These are phyloP conservation scores for Stegana nigrithorax DNA, from an alignment of 2,888 invertebrate species.

Conservation along the genomic window DNA sequence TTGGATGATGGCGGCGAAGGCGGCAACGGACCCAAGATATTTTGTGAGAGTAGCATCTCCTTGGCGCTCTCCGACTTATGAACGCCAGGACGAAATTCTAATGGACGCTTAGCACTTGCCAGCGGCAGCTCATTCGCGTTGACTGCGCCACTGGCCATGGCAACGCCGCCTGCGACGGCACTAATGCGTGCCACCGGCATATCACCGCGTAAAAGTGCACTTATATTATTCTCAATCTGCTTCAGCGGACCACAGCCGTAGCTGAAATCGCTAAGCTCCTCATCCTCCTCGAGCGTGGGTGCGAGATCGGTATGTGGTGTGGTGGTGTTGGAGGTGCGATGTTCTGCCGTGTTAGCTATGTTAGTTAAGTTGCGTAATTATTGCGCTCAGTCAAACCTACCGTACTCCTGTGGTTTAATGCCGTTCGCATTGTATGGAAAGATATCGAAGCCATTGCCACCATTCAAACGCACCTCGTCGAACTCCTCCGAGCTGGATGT, in stretches of 20 bases:
- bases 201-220: constrained; percentile 74
- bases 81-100: constrained; percentile 73
- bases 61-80: constrained; percentile 82
- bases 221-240: constrained; percentile 79
- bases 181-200: constrained; percentile 35
- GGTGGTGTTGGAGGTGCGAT: constrained; percentile 61
- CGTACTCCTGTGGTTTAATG: constrained; percentile 32
- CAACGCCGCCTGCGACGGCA: constrained; percentile 32
- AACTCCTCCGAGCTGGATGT: constrained; percentile 55
- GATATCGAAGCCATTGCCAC: constrained; percentile 49
- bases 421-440: constrained; percentile 42
- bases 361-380: too few species aligned
- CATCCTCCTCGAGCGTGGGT: constrained; percentile 78
- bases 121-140: constrained; percentile 33
- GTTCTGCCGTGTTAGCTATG: constrained; percentile 34
- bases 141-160: constrained; percentile 20
- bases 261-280: constrained; percentile 74
- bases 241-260: constrained; percentile 77
- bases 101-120: constrained; percentile 62
- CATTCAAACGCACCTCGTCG: constrained; percentile 49
- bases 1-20: constrained; percentile 67
- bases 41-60: constrained; percentile 72
- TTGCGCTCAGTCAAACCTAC: constrained; percentile 32
- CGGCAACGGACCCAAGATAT: constrained; percentile 66
- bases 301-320: constrained; percentile 76